Conservation (phyloP, 2,113 vertebrate genomes). For the Ciconia stormi region DNA sequence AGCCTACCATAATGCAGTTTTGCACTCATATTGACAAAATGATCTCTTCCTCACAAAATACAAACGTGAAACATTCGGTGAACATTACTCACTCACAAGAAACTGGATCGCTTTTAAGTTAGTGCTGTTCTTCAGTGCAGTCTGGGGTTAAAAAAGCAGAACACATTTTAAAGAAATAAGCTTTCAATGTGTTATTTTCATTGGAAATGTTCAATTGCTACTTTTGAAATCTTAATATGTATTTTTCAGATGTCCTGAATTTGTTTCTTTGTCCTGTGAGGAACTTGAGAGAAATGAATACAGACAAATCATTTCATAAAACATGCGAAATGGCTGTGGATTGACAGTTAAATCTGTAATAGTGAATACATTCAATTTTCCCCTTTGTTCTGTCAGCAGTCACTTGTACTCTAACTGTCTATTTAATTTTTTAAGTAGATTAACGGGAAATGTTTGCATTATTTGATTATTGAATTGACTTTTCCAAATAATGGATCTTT, state of each 20-base stretch:
- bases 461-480: constrained; percentile 41
- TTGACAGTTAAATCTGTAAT: constrained; percentile 46
- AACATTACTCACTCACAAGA: neutral
- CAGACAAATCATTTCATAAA: constrained; percentile 56
- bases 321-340: constrained; percentile 6
- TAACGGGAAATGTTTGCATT: constrained; percentile 9
- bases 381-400: constrained; percentile 59
- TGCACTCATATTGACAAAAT: neutral
- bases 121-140: neutral
- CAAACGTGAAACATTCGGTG: neutral
- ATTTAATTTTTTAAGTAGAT: constrained; percentile 57
- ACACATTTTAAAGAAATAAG: neutral
- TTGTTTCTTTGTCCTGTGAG: constrained; percentile 45
- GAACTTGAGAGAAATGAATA: constrained; percentile 19
- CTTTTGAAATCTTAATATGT: neutral
- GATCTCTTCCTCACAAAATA: neutral
- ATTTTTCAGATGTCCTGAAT: constrained; percentile 37
- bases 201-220: neutral
- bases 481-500: constrained; percentile 44
- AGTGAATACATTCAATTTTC: constrained; percentile 55
- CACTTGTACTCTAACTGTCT: constrained; percentile 47
- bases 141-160: neutral
- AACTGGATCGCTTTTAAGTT: neutral
- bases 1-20: neutral
- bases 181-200: neutral